Evolutionary conservation across 2,888 invertebrate genomes (phyloP).

Genomic region (Pseudococcus jackbeardsleyi): DNA sequence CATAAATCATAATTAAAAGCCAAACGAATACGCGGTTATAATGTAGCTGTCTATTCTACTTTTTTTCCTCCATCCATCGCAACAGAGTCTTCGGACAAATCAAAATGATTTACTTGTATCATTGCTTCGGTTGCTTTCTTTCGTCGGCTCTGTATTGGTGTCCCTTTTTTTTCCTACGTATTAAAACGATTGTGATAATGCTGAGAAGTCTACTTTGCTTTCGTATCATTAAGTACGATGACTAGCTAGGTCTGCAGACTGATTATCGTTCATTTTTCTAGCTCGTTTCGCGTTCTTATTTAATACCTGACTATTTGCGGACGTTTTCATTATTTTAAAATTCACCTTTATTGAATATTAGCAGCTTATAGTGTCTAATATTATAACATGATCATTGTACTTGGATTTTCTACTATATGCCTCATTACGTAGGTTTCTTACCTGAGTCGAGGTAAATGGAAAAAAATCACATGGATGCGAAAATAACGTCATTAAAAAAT

Average conservation of each 20-base stretch:
- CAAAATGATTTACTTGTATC: slow-evolving; percentile 47
- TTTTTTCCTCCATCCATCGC: not conserved
- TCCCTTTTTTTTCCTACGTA: not conserved
- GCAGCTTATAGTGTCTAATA: not conserved
- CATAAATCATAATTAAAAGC: slow-evolving; percentile 52
- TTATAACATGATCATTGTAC: not conserved
- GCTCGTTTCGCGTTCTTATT: not conserved
- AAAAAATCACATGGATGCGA: not conserved
- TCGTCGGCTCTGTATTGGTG: not conserved
- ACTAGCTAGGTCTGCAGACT: slow-evolving; percentile 7
- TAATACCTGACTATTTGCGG: not conserved
- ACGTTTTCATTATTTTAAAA: slow-evolving; percentile 31
- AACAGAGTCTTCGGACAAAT: slow-evolving; percentile 2
- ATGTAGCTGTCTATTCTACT: slow-evolving; percentile 41
- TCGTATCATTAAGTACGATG: slow-evolving; percentile 49
- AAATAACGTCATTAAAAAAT: slow-evolving; percentile 36
- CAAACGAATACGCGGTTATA: slow-evolving; percentile 34
- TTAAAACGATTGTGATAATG: slow-evolving; percentile 26
- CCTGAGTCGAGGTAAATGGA: not conserved
- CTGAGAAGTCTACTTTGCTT: slow-evolving; percentile 31
- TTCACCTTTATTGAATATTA: slow-evolving; percentile 8
- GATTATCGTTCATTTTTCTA: not conserved
- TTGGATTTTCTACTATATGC: not conserved
- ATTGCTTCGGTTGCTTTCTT: slow-evolving; percentile 31
- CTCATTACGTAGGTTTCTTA: not conserved